Evolutionary conservation across 2,797 vertebrate genomes (phyloP), one percentile per base, ranked within the genome.

Genomic region (Phataginus tetradactyla): DNA sequence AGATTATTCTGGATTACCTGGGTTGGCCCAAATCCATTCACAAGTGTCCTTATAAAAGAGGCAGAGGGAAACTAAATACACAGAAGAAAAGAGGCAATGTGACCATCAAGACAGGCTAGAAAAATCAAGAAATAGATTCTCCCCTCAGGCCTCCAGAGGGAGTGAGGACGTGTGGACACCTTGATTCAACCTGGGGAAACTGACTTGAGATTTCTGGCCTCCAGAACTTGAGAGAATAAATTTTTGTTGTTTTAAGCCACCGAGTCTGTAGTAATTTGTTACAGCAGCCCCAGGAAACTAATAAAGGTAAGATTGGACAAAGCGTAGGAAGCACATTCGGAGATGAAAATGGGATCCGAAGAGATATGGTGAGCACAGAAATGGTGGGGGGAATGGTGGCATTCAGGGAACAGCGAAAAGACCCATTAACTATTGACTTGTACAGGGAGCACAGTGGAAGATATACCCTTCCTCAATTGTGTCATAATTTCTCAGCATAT

Each of bases 391-490:
- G 2, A 17, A 63, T 45, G 29, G 29, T 18, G 21, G 3, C 32
- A 25, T 27, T 80, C 77, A 15, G 64, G 15, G 5, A 21, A 39
- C 17, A 14, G 10, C 3, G 12, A 49, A 55, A 78, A 75, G 51
- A 39, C 3, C 8, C 37, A 17, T 17, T 7, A 45, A 34, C n/a
- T 21, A 10, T n/a, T 25, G 42, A 34, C 27, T 6, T 15, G 2
- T 6, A 1, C 11, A 0, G 0, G 13, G 55, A 39, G 7, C 34
- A 4, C 1, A 0, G 13, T 1, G 6, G 29, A 71, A 66, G 21
- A 79, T 20, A 18, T 1, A 1, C 18, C 37, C n/a, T 71, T 29
- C 72, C 51, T 53, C 27, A 75, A 81, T 10, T 75, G 11, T 66
- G 66, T 84, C 32, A 10, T 39, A 74, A 66, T 20, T 57, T 64